Base-by-base conservation (phyloP, 2,888 invertebrate species). In the Ennomos erosarius region DNA sequence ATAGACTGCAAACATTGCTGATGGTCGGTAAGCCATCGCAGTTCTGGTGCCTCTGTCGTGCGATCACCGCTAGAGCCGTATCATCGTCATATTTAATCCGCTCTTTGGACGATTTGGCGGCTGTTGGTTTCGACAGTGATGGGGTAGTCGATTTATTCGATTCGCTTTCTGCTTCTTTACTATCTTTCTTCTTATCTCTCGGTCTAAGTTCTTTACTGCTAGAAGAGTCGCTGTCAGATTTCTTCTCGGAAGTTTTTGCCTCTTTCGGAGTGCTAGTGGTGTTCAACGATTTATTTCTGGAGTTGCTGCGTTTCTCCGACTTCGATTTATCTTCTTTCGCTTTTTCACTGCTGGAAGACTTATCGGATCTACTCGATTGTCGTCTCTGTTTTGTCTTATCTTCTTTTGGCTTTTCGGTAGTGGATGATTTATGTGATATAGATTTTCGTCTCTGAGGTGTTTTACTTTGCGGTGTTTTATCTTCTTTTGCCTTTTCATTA, bases 1-100 rank as follows among this genome's bases (percentile, higher is more conserved):
- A 85, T 0, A 90, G 70, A 67, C 89, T 90, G 10, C 85, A 68
- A 0, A 89, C 86, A 50, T 80, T 80, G 57, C 79, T 88, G 10
- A 89, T 90, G 0, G 88, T 89, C 0, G 91, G 90, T 1, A 87
- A 69, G 0, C 82, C 75, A 26, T 26, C 26, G n/a, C 58, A 38
- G 1, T 69, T 49, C 0, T 65, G 55, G 9, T 70, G 71, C 35
- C 54, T 67, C 53, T 79, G 78, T 4, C 81, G 74, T 10, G 87
- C 84, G 16, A 87, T 56, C 0, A 76, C 74, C 0, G 87, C 85
- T 55, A 88, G 64, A n/a, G 73, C 81, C 3, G 76, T 81, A 52
- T 90, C 78, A 40, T 91, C 89, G 34, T 90, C 88, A 35, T 80
- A 77, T 11, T 76, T 70, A 1, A 76, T 50, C 8, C 73, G 68